Base-by-base conservation (phyloP, 2,797 vertebrate genomes). In the Anguilla megastoma region DNA sequence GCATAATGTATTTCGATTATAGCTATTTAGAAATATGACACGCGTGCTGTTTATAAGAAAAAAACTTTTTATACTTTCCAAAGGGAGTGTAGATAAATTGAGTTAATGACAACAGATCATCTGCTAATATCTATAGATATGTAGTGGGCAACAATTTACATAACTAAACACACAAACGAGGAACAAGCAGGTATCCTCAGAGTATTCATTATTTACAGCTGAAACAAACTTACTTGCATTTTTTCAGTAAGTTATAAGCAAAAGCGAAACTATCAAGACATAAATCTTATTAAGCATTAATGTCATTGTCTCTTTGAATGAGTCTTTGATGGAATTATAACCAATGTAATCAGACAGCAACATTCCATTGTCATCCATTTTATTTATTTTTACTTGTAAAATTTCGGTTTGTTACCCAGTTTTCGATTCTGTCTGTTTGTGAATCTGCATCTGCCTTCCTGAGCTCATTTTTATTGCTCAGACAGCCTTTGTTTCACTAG, bases 381-480 rank as follows among this genome's bases (percentile, higher is more conserved):
- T 18, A 58, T 21, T 76, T 24, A 50, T 52, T 83, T 52, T 83
- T 83, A 48, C 80, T 21, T 24, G 2, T 21, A 12, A 21, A 84
- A 33, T 27, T 84, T 30, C 6, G 10, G 18, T 33, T 84, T 33
- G 24, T 10, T 14, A 84, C 54, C 27, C 8, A 54, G 16, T n/a
- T 16, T 58, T 27, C 24, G 27, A 4, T 54, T n/a, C 76, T 33
- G 74, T 30, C 52, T 45, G 71, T 58, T 63, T 60, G 50, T 41
- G 86, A 60, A 33, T 79, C 76, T 14, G 10, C 16, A 36, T 30
- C 54, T 45, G 41, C 36, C 14, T 48, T 45, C n/a, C 12, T 2
- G 12, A 27, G n/a, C 86, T 48, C 86, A 60, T 82, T 83, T 91
- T 48, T 82, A 87, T 88, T 76, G 45, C 87, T 58, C 36, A 41